Base-by-base conservation (phyloP, 2,888 invertebrate species). In the Phragmatobia fuliginosa region DNA sequence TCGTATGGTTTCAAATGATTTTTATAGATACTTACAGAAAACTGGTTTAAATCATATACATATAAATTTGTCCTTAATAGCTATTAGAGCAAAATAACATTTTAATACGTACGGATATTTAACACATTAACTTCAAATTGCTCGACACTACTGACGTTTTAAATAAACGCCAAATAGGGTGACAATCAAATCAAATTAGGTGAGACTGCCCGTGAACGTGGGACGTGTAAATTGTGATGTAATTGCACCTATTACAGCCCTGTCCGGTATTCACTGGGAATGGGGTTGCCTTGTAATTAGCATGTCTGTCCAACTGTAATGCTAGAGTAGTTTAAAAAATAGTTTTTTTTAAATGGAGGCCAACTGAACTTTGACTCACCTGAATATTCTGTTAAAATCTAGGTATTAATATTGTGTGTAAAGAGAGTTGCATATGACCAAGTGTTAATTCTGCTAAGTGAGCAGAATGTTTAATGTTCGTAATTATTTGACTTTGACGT, bases 131-230 rank as follows among this genome's bases (percentile, higher is more conserved):
- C 52, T 10, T 64, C 28, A 36, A 58, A 66, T 70, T 38, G 60
- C 36, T 64, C 56, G 65, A 70, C 66, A 70, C 32, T 79, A 86
- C 85, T 85, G 81, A 78, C 85, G 85, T 89, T 91, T 90, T 85
- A 88, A 88, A 90, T 90, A 88, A 88, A 88, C 88, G 86, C 85
- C 88, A 85, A 89, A 90, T 86, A 81, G 85, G 88, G 88, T 88
- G 92, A 91, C 92, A 91, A 92, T 90, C 88, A 90, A 91, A 92
- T 91, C 88, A 88, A 91, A 93, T 92, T 91, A 92, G 89, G 85
- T 82, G 86, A 86, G 86, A 89, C 91, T 85, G 89, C 87, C 86
- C 81, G 87, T 82, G 83, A 78, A 80, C 77, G 72, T 78, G 71
- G 81, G 75, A 86, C 86, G 88, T 88, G 89, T 90, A 90, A 91